phyloP scores from a whole-genome alignment of 2,113 vertebrate genomes.

The Cryptomyrus ogoouensis region DNA sequence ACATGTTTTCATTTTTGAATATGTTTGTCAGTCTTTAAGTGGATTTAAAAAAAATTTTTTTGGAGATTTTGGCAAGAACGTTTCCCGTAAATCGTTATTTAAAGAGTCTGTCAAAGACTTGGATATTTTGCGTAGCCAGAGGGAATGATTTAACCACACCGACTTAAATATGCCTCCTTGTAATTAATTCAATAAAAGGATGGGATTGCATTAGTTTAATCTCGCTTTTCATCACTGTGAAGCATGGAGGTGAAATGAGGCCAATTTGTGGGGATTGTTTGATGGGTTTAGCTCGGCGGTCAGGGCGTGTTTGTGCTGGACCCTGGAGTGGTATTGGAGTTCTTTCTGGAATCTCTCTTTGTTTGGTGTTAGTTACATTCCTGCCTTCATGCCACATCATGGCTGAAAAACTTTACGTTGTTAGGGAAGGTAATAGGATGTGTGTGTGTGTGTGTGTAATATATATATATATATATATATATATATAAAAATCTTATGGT shows the following conservation, averaged over 20 bases:
- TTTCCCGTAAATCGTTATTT: not conserved
- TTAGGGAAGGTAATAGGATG: not conserved
- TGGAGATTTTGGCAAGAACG: not conserved
- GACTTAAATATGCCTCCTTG: slow-evolving; percentile 40
- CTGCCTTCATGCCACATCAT: not conserved
- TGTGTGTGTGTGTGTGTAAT: not conserved
- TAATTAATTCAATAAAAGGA: slow-evolving; percentile 49
- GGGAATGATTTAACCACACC: slow-evolving; percentile 39
- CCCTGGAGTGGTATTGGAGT: not conserved
- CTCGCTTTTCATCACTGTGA: slow-evolving; percentile 41
- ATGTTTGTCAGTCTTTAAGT: not conserved
- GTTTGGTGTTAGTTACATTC: not conserved
- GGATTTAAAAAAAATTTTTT: not conserved
- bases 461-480: too few species aligned
- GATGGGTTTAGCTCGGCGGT: slow-evolving; percentile 31
- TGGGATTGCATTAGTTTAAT: slow-evolving; percentile 52
- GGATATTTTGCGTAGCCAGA: slow-evolving; percentile 21
- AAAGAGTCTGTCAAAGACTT: not conserved
- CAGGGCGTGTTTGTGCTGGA: not conserved
- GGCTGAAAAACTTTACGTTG: not conserved
- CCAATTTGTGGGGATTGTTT: slow-evolving; percentile 38
- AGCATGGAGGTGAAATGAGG: slow-evolving; percentile 40
- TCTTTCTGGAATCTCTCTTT: not conserved
- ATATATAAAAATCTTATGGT: not conserved
- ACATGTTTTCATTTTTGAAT: not conserved